Evolutionary conservation across 1,140 invertebrate genomes (phyloP).

Genomic region (Phthorimaea operculella): DNA sequence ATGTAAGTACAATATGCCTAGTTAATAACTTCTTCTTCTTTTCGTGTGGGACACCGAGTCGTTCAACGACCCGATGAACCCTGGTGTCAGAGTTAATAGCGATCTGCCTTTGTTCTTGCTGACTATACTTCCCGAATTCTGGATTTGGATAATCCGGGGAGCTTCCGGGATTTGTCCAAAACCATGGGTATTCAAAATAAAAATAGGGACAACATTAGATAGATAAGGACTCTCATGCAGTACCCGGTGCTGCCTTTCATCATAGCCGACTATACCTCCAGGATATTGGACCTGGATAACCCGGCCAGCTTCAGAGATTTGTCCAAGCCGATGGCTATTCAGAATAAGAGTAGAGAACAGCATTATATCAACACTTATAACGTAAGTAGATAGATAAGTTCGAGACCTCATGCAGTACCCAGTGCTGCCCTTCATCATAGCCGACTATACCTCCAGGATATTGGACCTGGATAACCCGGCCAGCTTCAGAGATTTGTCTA

Average conservation of each 20-base stretch:
- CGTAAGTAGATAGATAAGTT: constrained; percentile 69
- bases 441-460: too few species aligned
- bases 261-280: constrained; percentile 81
- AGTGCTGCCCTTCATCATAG: too few species aligned
- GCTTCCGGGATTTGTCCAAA: constrained; percentile 83
- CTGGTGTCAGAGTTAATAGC: too few species aligned
- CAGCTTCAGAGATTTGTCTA: too few species aligned
- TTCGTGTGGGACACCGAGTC: too few species aligned
- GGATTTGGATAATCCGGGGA: constrained; percentile 76
- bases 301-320: constrained; percentile 82
- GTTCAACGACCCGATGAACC: too few species aligned
- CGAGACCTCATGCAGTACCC: too few species aligned
- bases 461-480: too few species aligned
- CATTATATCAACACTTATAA: constrained; percentile 91
- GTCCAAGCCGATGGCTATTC: constrained; percentile 89
- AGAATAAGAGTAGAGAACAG: constrained; percentile 85
- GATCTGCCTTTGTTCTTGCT: constrained; percentile 88
- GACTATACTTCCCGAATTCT: constrained; percentile 82
- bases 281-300: constrained; percentile 79
- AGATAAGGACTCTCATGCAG: constrained; percentile 90
- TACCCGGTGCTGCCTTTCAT: constrained; percentile 97
- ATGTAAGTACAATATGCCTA: too few species aligned
- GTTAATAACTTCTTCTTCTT: too few species aligned
- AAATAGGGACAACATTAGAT: constrained; percentile 88
- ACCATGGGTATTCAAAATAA: constrained; percentile 93